Evolutionary conservation across 2,888 invertebrate genomes (phyloP).

Genomic region (Aleiodes testaceus): DNA sequence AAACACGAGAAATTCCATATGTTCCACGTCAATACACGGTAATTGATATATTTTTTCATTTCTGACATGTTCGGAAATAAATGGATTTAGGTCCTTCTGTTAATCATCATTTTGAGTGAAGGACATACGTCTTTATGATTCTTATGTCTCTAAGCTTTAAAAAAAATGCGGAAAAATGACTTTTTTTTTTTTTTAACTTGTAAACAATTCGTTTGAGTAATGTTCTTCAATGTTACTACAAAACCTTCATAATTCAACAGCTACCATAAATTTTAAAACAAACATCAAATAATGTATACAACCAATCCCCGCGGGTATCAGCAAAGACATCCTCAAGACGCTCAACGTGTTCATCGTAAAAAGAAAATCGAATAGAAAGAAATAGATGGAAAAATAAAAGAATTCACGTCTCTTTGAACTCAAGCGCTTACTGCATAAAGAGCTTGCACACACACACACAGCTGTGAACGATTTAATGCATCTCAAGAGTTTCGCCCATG

Average conservation of each 20-base stretch:
- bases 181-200: no score
- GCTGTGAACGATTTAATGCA: slow-evolving; percentile 44
- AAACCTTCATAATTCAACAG: background rate
- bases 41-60: no score
- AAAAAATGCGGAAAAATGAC: no score
- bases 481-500: slow-evolving; percentile 37
- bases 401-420: slow-evolving; percentile 13
- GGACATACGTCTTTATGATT: no score
- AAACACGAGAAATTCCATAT: slow-evolving; percentile 7
- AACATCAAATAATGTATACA: slow-evolving; percentile 24
- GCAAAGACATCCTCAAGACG: slow-evolving; percentile 27
- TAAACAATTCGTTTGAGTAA: background rate
- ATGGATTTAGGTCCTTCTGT: no score
- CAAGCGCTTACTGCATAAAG: slow-evolving; percentile 27
- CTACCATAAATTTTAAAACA: slow-evolving; percentile 18
- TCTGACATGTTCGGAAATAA: no score
- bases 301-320: background rate
- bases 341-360: slow-evolving; percentile 34
- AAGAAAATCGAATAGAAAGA: background rate
- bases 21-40: background rate
- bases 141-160: no score
- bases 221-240: background rate
- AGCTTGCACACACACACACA: slow-evolving; percentile 32
- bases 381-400: background rate
- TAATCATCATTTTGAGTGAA: no score